phyloP scores from a whole-genome alignment of 2,113 vertebrate species.

The Tragelaphus imberbis region DNA sequence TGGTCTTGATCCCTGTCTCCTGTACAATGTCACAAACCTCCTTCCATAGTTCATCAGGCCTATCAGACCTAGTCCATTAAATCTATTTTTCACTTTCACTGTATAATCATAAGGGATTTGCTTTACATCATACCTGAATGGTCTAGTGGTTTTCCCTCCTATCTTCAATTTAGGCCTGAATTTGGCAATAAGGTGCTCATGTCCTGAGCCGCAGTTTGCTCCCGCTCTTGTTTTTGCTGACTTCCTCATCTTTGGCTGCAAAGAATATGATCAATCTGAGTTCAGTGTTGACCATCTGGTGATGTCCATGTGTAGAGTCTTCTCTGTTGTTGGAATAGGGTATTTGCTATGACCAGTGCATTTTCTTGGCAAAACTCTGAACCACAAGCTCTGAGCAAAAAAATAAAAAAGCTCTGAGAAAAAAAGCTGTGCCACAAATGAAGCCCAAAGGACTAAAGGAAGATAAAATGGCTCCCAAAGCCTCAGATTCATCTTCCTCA shows the following conservation, averaged over 20 bases:
- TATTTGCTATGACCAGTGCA: not conserved
- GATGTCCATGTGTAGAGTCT: not conserved
- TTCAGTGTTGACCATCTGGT: not conserved
- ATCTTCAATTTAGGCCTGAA: not conserved
- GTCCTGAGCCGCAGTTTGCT: not conserved
- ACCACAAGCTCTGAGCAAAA: not conserved
- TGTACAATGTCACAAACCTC: not conserved
- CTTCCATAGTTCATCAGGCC: not conserved
- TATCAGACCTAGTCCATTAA: not conserved
- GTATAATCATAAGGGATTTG: not conserved
- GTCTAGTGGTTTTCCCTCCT: not conserved
- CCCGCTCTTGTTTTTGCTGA: not conserved
- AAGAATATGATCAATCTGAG: not conserved
- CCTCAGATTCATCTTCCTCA: not conserved
- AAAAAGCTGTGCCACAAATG: not conserved
- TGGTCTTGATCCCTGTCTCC: not conserved
- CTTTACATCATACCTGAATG: not conserved
- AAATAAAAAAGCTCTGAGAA: not conserved
- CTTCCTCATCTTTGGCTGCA: not conserved
- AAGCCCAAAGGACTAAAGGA: not conserved
- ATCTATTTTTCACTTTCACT: not conserved
- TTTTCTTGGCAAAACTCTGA: not conserved
- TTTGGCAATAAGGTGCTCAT: not conserved
- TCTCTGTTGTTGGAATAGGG: not conserved
- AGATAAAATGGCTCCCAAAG: not conserved